Percentiles rank a stretch among this genome's conserved stretches.
Conservation (phyloP, 2,113 vertebrate species). For the Chaenocephalus aceratus region DNA sequence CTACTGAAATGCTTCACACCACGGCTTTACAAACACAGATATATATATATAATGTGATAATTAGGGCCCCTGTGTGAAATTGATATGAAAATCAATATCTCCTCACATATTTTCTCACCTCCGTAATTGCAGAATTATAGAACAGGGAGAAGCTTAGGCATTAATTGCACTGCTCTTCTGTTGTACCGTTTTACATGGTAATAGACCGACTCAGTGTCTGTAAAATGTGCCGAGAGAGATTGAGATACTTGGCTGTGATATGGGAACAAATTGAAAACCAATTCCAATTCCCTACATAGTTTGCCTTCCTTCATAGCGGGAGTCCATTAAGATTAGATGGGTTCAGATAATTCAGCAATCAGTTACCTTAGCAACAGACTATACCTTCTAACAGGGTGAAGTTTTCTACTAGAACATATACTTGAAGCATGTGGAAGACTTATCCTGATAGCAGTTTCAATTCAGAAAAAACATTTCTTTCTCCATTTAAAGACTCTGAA, state of each 20-base stretch:
- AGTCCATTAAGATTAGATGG: constrained; percentile 49
- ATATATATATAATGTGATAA: constrained; percentile 64
- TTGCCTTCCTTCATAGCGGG: constrained; percentile 38
- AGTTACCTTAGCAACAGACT: constrained; percentile 47
- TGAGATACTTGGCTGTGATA: constrained; percentile 49
- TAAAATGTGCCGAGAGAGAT: constrained; percentile 39
- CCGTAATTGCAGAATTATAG: constrained; percentile 44
- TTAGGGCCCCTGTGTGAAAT: constrained; percentile 71
- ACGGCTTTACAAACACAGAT: constrained; percentile 43
- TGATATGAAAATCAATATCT: constrained; percentile 71
- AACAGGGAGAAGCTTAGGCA: constrained; percentile 28
- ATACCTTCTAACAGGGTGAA: constrained; percentile 15
- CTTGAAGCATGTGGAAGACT: not conserved
- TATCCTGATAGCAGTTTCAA: not conserved
- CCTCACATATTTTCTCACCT: constrained; percentile 47
- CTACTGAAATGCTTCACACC: constrained; percentile 39
- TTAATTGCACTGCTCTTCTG: constrained; percentile 30
- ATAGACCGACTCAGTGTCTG: constrained; percentile 28
- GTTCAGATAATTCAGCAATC: constrained; percentile 42
- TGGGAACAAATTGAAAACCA: constrained; percentile 49
- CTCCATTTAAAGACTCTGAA: not conserved
- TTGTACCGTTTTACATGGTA: constrained; percentile 10
- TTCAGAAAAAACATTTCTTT: not conserved
- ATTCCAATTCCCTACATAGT: constrained; percentile 46
- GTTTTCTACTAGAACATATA: constrained; percentile 15